Percentiles rank a stretch among this genome's conserved stretches.
Conservation (phyloP, 1,140 invertebrate species). For the Triops longicaudatus region DNA sequence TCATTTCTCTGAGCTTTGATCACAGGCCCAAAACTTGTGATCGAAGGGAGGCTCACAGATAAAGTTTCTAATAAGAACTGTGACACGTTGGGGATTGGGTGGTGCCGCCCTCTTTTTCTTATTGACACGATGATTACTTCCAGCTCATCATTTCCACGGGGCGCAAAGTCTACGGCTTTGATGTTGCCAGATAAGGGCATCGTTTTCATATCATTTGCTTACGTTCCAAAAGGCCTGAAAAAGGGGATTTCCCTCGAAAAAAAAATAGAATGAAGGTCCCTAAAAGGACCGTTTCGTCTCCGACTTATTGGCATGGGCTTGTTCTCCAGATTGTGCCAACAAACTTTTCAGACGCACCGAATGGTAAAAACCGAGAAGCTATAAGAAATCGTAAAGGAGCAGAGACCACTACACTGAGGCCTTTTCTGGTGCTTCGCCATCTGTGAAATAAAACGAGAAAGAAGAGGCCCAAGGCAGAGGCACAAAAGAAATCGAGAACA, state of each 20-base stretch:
- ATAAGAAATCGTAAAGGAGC: constrained; percentile 10
- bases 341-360: constrained; percentile 1
- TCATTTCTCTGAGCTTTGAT: constrained; percentile 2
- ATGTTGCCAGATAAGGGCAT: constrained; percentile 11
- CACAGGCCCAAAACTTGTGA: not conserved
- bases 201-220: constrained; percentile 15
- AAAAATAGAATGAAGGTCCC: not conserved
- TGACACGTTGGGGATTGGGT: not conserved
- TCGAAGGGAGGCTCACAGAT: not conserved
- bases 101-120: not conserved
- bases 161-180: not conserved
- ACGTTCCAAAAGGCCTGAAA: constrained; percentile 1
- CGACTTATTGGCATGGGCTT: not conserved
- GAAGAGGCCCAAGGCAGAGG: not conserved
- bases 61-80: not conserved
- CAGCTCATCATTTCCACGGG: constrained; percentile 11
- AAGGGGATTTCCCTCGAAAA: not conserved
- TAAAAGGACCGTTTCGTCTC: not conserved
- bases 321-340: not conserved
- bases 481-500: not conserved
- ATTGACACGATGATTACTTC: constrained; percentile 15
- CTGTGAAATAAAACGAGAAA: not conserved
- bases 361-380: not conserved
- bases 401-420: too few species aligned
- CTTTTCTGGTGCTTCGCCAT: not conserved